Percentiles rank a stretch among this genome's conserved stretches.
phyloP scores from a whole-genome alignment of 2,113 vertebrate genomes.

The Picathartes gymnocephalus region DNA sequence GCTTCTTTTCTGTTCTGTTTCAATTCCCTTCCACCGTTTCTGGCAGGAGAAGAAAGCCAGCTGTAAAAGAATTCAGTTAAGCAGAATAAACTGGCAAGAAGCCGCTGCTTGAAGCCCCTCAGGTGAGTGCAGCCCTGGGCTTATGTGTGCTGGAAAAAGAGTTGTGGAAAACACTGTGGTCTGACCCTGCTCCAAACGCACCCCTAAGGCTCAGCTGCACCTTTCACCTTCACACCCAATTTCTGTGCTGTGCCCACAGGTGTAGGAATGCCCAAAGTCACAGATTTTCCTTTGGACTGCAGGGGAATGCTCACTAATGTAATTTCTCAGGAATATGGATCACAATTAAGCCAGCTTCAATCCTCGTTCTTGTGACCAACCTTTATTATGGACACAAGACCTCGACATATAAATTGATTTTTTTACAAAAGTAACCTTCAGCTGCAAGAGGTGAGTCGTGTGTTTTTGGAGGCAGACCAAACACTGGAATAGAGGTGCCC shows the following conservation, averaged over 20 bases:
- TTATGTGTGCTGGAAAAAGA: background rate
- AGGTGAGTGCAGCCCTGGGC: background rate
- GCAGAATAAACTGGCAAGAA: background rate
- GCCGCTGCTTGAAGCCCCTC: background rate
- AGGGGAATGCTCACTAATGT: background rate
- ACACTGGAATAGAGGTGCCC: background rate
- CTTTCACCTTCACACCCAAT: too few relatives aligned
- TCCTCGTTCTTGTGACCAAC: background rate
- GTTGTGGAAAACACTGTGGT: rapidly evolving
- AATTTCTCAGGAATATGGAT: background rate
- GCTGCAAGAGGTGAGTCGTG: background rate
- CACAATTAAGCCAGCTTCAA: background rate
- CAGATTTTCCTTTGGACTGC: background rate
- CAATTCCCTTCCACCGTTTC: background rate
- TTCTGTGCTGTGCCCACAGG: background rate
- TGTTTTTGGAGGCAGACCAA: background rate
- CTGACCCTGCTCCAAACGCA: background rate
- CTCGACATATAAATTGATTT: background rate
- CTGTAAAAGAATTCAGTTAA: background rate
- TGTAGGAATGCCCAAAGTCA: background rate
- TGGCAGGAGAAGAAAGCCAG: background rate
- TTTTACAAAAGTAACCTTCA: background rate
- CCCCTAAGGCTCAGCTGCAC: background rate
- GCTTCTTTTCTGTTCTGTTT: background rate
- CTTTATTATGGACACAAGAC: background rate